Evolutionary conservation across 2,888 invertebrate species (phyloP), one percentile per base, ranked within the genome.

Genomic region (Polydrusus pterygomalis): DNA sequence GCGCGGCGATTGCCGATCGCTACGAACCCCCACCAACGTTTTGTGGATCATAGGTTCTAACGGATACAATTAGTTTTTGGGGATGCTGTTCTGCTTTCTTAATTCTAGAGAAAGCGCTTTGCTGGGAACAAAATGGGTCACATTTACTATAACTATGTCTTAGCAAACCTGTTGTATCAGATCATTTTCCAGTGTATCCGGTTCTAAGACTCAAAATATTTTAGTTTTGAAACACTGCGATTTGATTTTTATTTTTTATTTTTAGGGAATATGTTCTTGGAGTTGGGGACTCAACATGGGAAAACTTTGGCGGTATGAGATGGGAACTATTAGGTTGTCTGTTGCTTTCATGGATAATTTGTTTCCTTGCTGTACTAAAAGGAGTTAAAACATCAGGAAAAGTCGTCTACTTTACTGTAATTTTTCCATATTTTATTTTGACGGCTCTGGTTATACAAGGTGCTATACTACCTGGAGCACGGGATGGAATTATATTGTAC

Each of bases 301-400:
- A 94, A 64, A 90, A 94, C 81, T 93, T 94, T 86, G 96, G 96
- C 0, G 86, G 88, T 0, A 89, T 97, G 18, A 91, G 95, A 80
- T 96, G 95, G 95, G 95, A 96, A 85, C 88, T 97, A 69, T 93
- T 95, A 0, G 90, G 94, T 5, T 94, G 95, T 80, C 90, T 97
- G 6, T 88, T 93, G 40, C 87, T 94, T 0, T 92, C 93, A 0
- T 97, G 97, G 97, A 84, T 95, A 63, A 88, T 96, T 79, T 95
- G 95, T 77, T 97, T 95, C 88, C 91, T 97, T 81, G 96, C 95
- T 86, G 94, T 97, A 75, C 94, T 96, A 87, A 95, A 94, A 87
- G 91, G 91, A 94, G 95, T 97, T 78, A 94, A 96, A 88, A 95
- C 96, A 83, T 94, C 96, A 0, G 97, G 97, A 58, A 87, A 97